Evolutionary conservation across 1,140 invertebrate species (phyloP).

Genomic region (Drosophila elegans): DNA sequence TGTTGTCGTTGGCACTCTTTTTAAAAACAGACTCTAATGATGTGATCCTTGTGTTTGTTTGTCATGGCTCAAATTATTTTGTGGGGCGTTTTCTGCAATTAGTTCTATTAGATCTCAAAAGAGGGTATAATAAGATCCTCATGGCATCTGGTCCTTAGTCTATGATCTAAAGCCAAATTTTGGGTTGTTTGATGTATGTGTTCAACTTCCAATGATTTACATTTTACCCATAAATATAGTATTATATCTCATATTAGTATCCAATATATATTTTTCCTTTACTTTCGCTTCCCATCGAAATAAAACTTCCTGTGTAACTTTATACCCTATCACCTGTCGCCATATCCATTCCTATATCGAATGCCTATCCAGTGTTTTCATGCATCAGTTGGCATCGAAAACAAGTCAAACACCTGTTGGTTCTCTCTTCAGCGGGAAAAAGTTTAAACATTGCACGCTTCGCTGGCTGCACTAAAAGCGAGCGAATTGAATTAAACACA

Average conservation of each 20-base stretch:
- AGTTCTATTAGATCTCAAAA: background rate
- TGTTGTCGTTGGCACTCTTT: slow-evolving; percentile 44
- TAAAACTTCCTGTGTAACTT: slow-evolving; percentile 33
- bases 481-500: slow-evolving; percentile 58
- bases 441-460: slow-evolving; percentile 54
- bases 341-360: slow-evolving; percentile 38
- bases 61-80: slow-evolving; percentile 7
- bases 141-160: slow-evolving; percentile 6
- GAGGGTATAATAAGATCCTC: background rate
- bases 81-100: slow-evolving; percentile 9
- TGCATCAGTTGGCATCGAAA: slow-evolving; percentile 26
- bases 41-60: slow-evolving; percentile 33
- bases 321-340: slow-evolving; percentile 29
- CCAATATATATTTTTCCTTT: background rate
- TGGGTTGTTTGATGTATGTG: too few relatives aligned
- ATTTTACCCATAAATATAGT: background rate
- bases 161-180: background rate
- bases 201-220: background rate
- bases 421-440: slow-evolving; percentile 10
- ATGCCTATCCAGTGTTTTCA: slow-evolving; percentile 39
- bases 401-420: slow-evolving; percentile 42
- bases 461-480: slow-evolving; percentile 58
- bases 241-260: too few relatives aligned
- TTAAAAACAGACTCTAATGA: slow-evolving; percentile 24
- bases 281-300: background rate